phyloP scores from a whole-genome alignment of 2,797 vertebrate species.

The Periophthalmus magnuspinnatus region DNA sequence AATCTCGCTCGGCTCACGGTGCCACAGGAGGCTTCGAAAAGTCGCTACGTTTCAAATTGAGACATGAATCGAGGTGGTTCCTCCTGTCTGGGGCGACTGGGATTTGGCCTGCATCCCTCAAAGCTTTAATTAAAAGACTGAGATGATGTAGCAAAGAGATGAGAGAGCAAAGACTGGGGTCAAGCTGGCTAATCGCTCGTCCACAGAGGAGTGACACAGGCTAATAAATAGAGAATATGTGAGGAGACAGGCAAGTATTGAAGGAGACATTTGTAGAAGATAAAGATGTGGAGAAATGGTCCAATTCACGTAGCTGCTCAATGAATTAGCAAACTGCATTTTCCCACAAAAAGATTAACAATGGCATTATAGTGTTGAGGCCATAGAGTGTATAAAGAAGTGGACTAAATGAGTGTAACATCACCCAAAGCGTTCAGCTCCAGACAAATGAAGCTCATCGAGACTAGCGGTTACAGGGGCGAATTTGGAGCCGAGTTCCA shows the following conservation, averaged over 20 bases:
- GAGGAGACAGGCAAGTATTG: constrained; percentile 34
- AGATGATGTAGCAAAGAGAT: constrained; percentile 62
- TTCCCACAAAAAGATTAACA: background rate
- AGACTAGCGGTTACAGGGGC: too few relatives aligned
- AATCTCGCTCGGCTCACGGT: constrained; percentile 43
- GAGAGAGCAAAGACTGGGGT: constrained; percentile 58
- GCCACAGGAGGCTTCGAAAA: constrained; percentile 40
- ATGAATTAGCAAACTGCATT: background rate
- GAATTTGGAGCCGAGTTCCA: too few relatives aligned
- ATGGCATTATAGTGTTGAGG: background rate
- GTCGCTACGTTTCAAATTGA: constrained; percentile 67
- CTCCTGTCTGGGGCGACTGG: constrained; percentile 44
- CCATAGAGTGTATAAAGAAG: too few relatives aligned
- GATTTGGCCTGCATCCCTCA: constrained; percentile 58
- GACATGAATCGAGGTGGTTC: constrained; percentile 47
- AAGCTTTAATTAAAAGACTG: constrained; percentile 75
- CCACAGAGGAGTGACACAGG: constrained; percentile 56
- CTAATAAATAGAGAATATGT: constrained; percentile 53
- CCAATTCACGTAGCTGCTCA: background rate
- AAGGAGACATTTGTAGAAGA: constrained; percentile 22
- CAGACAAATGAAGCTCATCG: too few relatives aligned
- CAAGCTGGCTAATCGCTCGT: constrained; percentile 68
- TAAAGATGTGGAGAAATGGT: background rate
- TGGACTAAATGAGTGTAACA: too few relatives aligned
- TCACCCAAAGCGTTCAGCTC: too few relatives aligned